Base-by-base conservation (phyloP, 1,140 invertebrate genomes). In the Scaptomyza graminum region DNA sequence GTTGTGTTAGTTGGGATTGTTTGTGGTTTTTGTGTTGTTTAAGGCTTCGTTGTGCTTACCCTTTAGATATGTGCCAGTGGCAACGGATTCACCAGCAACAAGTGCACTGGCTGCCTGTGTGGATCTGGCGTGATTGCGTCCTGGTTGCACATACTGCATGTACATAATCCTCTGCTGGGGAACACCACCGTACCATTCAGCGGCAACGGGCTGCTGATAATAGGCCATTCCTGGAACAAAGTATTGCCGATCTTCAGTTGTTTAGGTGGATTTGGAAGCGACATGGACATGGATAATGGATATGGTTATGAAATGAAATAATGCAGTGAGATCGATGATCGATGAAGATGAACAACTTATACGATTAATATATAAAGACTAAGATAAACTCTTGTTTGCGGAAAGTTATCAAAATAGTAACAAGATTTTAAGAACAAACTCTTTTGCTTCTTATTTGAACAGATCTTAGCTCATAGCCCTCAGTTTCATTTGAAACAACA, bases 161-260 rank as follows among this genome's bases (percentile, higher is more conserved):
- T 91, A 91, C 90, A 91, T 91, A 62, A 91, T 74, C 16, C 89
- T 76, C 41, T 91, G 90, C 49, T 91, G 89, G 28, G 90, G 90
- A 0, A 69, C 77, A 16, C 71, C 44, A 2, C 67, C 82, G 18
- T 87, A 80, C 79, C 80, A 83, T 74, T 87, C 82, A 68, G 79
- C 85, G 69, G 73, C 79, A 55, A 65, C 77, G 5, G 90, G 90
- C 39, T 84, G 84, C 69, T 90, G 90, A 47, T 80, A 88, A 59
- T 90, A 91, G n/a, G 88, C 83, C 88, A 91, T 91, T 76, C 90
- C 90, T 91, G 76, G 64, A 90, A 90, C 22, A 18, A 88, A 34
- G 73, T 60, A 87, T 85, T 88, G 83, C 18, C 83, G 79, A 64
- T 76, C 83, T 88, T 88, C 62, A 88, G 68, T 79, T 34, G 12